Percentiles rank a stretch among this genome's conserved stretches.
Evolutionary conservation across 2,888 invertebrate species (phyloP).

Genomic region (Aproaerema taeniolella): DNA sequence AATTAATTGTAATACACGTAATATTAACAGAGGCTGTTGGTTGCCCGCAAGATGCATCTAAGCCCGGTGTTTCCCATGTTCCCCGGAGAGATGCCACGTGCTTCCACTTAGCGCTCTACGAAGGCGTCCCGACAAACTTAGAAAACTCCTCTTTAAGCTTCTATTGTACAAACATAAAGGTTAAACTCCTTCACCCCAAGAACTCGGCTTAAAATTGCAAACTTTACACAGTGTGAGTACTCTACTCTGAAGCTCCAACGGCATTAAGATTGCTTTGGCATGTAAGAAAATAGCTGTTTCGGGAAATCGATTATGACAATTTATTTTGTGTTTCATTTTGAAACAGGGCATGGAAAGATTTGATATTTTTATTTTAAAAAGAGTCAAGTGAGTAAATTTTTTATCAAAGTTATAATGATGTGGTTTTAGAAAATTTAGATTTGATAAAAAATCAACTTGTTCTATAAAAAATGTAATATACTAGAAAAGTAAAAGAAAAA

Average conservation of each 20-base stretch:
- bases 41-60: constrained; percentile 65
- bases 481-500: too few species aligned
- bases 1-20: constrained; percentile 62
- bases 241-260: constrained; percentile 60
- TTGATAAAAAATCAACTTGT: too few species aligned
- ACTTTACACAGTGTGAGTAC: constrained; percentile 58
- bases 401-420: too few species aligned
- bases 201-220: constrained; percentile 45
- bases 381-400: too few species aligned
- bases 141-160: constrained; percentile 34
- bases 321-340: too few species aligned
- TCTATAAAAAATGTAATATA: too few species aligned
- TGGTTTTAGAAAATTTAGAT: too few species aligned
- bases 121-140: constrained; percentile 43
- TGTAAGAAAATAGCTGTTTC: constrained; percentile 67
- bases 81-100: constrained; percentile 61
- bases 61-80: constrained; percentile 52
- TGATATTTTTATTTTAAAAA: too few species aligned
- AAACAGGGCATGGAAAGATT: too few species aligned
- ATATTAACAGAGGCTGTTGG: constrained; percentile 53
- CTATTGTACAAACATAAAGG: constrained; percentile 38
- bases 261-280: constrained; percentile 66
- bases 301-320: too few species aligned
- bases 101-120: constrained; percentile 65
- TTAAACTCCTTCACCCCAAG: constrained; percentile 43